These are phyloP conservation scores for Enteromius trimaculatus DNA, from an alignment of 2,797 vertebrate genomes.

Conservation along the genomic window DNA sequence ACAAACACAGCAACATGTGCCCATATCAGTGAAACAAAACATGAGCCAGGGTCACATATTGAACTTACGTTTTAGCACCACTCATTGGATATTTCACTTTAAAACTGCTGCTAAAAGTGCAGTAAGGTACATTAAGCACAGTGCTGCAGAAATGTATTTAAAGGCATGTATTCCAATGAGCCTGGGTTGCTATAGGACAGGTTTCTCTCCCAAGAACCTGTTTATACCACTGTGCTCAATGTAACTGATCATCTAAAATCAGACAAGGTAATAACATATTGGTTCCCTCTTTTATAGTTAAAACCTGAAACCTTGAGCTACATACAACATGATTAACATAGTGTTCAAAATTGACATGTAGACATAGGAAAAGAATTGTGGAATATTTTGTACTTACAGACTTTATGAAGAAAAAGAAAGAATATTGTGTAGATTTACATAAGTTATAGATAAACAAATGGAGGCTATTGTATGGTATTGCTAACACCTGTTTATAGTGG, in stretches of 20 bases:
- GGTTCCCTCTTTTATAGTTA: slow-evolving; percentile 17
- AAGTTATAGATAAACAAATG: background rate
- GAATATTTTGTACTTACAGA: slow-evolving; percentile 31
- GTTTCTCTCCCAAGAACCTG: slow-evolving; percentile 16
- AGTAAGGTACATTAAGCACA: too few relatives aligned
- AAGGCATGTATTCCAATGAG: too few relatives aligned
- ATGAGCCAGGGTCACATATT: too few relatives aligned
- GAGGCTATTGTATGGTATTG: background rate
- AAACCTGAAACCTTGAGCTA: slow-evolving; percentile 8
- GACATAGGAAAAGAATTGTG: background rate
- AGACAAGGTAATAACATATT: slow-evolving; percentile 19
- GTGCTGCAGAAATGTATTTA: too few relatives aligned
- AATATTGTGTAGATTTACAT: background rate
- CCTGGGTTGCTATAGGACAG: background rate
- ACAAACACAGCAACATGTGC: too few relatives aligned
- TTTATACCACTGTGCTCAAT: slow-evolving; percentile 44
- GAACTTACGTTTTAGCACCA: too few relatives aligned
- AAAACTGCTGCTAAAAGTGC: too few relatives aligned
- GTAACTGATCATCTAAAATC: slow-evolving; percentile 2
- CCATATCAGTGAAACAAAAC: too few relatives aligned
- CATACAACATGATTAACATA: background rate
- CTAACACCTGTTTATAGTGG: too few relatives aligned
- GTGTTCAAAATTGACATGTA: too few relatives aligned
- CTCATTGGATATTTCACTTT: too few relatives aligned
- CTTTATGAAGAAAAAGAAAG: slow-evolving; percentile 1